phyloP scores from a whole-genome alignment of 1,140 invertebrate species.

The Cyclina sinensis region DNA sequence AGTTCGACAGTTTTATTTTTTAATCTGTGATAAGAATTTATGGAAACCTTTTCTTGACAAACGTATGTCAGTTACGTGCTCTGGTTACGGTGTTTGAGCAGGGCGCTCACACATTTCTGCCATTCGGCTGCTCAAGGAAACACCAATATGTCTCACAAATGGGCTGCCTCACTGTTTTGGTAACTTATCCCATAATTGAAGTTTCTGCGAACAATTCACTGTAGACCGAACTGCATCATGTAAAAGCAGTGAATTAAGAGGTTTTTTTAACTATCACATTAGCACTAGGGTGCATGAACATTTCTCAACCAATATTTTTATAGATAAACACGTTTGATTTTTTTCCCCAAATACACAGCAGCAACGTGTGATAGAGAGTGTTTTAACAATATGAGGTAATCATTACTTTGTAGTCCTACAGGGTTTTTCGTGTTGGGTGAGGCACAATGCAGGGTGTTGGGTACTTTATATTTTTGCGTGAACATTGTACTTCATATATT shows the following conservation, averaged over 20 bases:
- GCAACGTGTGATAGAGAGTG: not conserved
- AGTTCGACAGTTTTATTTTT: not conserved
- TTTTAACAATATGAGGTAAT: no score
- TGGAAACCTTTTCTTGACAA: not conserved
- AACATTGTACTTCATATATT: not conserved
- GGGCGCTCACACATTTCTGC: not conserved
- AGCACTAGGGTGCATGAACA: no score
- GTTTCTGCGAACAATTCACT: no score
- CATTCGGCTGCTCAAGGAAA: not conserved
- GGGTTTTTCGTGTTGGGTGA: not conserved
- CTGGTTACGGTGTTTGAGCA: not conserved
- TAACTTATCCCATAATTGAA: no score
- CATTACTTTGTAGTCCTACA: not conserved
- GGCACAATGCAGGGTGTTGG: not conserved
- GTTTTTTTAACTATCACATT: no score
- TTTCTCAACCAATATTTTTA: no score
- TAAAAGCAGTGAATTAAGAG: no score
- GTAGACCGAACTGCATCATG: no score
- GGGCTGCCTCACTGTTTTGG: not conserved
- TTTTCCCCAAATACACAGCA: no score
- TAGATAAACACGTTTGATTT: no score
- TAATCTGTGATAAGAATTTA: not conserved
- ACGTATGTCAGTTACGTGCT: constrained; percentile 25
- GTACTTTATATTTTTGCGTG: not conserved
- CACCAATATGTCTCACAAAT: not conserved